These are phyloP conservation scores for Sardinella longiceps DNA, from an alignment of 2,797 vertebrate genomes.

Conservation along the genomic window DNA sequence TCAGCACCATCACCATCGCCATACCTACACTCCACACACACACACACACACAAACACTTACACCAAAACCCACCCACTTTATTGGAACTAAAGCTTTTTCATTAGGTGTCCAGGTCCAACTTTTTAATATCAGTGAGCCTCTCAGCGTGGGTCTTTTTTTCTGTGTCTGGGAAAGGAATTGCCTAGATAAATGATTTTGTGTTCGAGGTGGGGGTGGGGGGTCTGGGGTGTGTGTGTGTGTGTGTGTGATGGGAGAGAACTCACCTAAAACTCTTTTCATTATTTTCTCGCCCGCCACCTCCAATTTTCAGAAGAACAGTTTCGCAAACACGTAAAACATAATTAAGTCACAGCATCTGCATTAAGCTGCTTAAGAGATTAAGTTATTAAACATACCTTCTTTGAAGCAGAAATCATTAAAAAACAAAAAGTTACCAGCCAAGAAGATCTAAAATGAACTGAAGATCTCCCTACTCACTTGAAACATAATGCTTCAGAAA, in stretches of 20 bases:
- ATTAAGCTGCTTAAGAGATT: slow-evolving; percentile 80
- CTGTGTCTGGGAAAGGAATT: slow-evolving; percentile 44
- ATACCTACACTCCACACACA: slow-evolving; percentile 52
- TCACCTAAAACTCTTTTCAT: slow-evolving; percentile 41
- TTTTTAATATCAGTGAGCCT: slow-evolving; percentile 74
- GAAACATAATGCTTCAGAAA: slow-evolving; percentile 66
- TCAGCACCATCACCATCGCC: slow-evolving; percentile 33
- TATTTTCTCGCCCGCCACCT: slow-evolving; percentile 48
- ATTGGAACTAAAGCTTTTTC: slow-evolving; percentile 65
- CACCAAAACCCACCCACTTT: slow-evolving; percentile 24
- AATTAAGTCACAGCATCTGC: slow-evolving; percentile 77
- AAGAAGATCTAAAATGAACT: slow-evolving; percentile 64
- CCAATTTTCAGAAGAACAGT: slow-evolving; percentile 65
- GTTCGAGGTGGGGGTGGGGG: background rate
- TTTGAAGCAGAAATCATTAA: slow-evolving; percentile 73
- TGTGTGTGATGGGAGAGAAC: slow-evolving; percentile 33
- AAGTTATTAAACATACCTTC: slow-evolving; percentile 73
- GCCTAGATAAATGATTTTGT: slow-evolving; percentile 19
- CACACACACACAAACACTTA: slow-evolving; percentile 7
- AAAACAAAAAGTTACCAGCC: slow-evolving; percentile 66
- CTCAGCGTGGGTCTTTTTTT: slow-evolving; percentile 61
- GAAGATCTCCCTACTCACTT: slow-evolving; percentile 73
- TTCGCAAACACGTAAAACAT: slow-evolving; percentile 71
- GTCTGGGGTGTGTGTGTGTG: background rate
- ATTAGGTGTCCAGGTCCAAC: slow-evolving; percentile 72